Conservation (phyloP, 2,113 vertebrate species). For the Plecotus auritus region DNA sequence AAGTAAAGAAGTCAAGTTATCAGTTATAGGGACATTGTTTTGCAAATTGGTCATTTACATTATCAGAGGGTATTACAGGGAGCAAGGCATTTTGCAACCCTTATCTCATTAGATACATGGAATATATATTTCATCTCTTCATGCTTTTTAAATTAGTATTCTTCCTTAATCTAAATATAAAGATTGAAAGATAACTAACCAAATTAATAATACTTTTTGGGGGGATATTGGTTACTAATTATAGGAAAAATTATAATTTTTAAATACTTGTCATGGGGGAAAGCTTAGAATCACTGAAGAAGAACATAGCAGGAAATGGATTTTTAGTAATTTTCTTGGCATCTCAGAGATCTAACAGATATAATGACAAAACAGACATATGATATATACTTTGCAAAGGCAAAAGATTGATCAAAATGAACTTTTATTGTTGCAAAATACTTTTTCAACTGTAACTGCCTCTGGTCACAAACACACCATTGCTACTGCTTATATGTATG, state of each 20-base stretch:
- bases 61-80: not conserved
- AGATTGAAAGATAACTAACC: not conserved
- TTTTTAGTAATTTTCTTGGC: not conserved
- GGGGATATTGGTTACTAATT: not conserved
- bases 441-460: not conserved
- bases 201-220: not conserved
- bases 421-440: not conserved
- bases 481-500: not conserved
- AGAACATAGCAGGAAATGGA: not conserved
- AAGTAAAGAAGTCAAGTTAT: not conserved
- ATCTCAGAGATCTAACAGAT: not conserved
- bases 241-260: not conserved
- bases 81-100: not conserved
- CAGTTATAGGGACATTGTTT: not conserved
- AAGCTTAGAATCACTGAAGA: not conserved
- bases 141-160: not conserved
- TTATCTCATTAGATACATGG: not conserved
- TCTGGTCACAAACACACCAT: not conserved
- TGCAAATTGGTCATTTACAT: not conserved
- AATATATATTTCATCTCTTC: conserved; percentile 12
- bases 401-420: not conserved
- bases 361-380: not conserved
- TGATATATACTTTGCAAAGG: not conserved
- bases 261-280: not conserved
- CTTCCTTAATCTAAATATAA: not conserved